Conservation (phyloP, 2,797 vertebrate species). For the Ceryle rudis region DNA sequence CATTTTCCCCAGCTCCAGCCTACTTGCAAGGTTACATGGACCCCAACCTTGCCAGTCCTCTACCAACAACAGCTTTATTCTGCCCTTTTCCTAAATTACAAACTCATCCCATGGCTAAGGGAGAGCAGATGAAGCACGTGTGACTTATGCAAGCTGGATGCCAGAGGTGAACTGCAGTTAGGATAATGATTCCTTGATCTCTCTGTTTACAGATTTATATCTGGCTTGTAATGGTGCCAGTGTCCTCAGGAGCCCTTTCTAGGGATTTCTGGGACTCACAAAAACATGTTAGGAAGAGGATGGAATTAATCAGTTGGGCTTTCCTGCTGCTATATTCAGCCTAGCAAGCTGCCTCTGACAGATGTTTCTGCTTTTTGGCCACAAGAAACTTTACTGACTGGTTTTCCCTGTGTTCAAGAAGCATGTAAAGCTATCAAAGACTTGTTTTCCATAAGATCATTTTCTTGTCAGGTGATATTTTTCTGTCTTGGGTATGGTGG, state of each 20-base stretch:
- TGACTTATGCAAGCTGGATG: constrained; percentile 13
- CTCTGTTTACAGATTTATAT: constrained; percentile 49
- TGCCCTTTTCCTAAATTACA: neutral
- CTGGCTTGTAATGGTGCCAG: constrained; percentile 34
- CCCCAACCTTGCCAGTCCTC: fast-evolving
- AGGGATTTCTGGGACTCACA: constrained; percentile 62
- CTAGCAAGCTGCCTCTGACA: constrained; percentile 44
- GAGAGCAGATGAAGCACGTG: neutral
- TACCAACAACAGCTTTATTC: neutral
- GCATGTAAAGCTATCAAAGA: constrained; percentile 14
- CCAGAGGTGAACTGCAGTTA: constrained; percentile 12
- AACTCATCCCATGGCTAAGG: neutral
- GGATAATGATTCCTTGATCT: constrained; percentile 39
- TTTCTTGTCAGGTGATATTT: constrained; percentile 28
- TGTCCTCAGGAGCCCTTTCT: constrained; percentile 65
- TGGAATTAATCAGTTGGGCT: constrained; percentile 70
- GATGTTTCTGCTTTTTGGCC: constrained; percentile 71
- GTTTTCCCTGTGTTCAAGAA: constrained; percentile 21
- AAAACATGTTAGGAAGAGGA: constrained; percentile 60
- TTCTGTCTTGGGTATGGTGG: neutral
- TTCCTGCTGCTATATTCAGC: constrained; percentile 70
- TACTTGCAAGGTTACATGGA: neutral
- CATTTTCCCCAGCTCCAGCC: neutral
- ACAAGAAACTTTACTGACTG: constrained; percentile 42
- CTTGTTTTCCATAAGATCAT: neutral